Conservation (phyloP, 2,888 invertebrate genomes). For the Entomobrya multifasciata region DNA sequence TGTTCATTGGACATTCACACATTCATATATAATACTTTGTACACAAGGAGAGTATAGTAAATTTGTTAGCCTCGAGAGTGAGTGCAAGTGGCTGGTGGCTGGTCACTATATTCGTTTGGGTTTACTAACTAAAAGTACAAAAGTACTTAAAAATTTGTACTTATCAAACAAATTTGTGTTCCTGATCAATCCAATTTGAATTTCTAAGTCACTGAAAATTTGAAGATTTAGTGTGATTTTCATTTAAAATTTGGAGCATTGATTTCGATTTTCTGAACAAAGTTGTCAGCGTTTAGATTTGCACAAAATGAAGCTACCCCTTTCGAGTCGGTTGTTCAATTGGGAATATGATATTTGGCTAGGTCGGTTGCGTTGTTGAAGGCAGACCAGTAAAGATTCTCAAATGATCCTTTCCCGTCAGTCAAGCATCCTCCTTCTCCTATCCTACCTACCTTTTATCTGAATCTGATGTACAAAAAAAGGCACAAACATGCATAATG, state of each 20-base stretch:
- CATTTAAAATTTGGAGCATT: neutral
- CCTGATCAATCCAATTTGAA: too few species aligned
- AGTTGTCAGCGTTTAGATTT: neutral
- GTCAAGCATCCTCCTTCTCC: too few species aligned
- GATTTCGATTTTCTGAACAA: neutral
- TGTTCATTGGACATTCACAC: conserved; percentile 9
- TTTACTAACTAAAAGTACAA: neutral
- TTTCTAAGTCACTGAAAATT: too few species aligned
- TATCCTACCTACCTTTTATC: too few species aligned
- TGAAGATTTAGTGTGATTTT: neutral
- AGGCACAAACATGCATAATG: neutral
- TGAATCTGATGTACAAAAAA: neutral
- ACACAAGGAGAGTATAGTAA: neutral
- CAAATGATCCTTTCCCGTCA: too few species aligned
- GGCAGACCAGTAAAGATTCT: too few species aligned
- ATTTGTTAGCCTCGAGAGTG: neutral
- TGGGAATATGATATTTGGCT: too few species aligned
- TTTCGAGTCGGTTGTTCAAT: neutral
- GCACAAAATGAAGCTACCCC: neutral
- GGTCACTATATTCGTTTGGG: conserved; percentile 15
- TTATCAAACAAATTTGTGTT: too few species aligned
- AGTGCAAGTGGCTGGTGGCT: neutral
- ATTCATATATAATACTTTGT: too few species aligned
- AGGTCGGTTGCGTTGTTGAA: neutral
- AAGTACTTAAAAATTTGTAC: neutral